Percentiles rank a stretch among this genome's conserved stretches.
phyloP scores from a whole-genome alignment of 37 sponge, comb jelly and placozoan species.

The Crambe crambe region DNA sequence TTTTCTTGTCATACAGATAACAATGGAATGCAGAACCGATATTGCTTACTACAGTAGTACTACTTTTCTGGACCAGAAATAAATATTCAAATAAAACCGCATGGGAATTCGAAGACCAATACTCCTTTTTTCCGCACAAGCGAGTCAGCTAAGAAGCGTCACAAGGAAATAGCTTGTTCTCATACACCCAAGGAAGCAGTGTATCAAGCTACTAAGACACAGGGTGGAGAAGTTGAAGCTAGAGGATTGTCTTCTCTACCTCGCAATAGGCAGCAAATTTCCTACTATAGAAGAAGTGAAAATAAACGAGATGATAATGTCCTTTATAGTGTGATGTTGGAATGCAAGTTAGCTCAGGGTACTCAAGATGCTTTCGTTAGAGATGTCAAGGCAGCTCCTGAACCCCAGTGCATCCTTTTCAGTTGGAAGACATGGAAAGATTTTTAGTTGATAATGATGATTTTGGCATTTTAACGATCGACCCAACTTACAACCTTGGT shows the following conservation, averaged over 20 bases:
- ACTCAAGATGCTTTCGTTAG: slow-evolving; percentile 22
- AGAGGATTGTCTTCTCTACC: no score
- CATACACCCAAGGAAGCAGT: slow-evolving; percentile 8
- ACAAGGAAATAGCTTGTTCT: neutral
- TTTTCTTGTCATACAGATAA: no score
- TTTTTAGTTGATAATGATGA: slow-evolving; percentile 17
- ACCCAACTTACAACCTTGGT: slow-evolving; percentile 53
- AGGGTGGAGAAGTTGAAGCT: slow-evolving; percentile 32
- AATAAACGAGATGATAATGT: neutral
- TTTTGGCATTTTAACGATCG: slow-evolving; percentile 6
- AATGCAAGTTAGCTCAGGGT: slow-evolving; percentile 51
- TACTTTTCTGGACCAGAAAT: neutral
- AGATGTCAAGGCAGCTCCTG: slow-evolving; percentile 62
- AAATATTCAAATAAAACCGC: neutral
- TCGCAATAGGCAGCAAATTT: slow-evolving; percentile 20
- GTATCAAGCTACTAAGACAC: slow-evolving; percentile 1
- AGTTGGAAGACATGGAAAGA: slow-evolving; percentile 29
- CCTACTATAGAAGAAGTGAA: neutral
- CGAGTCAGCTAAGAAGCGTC: neutral
- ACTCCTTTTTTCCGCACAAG: slow-evolving; percentile 30
- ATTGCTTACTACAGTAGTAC: no score
- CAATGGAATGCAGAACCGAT: no score
- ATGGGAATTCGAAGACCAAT: neutral
- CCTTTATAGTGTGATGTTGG: slow-evolving; percentile 49
- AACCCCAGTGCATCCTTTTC: slow-evolving; percentile 42